Percentiles rank a stretch among this genome's conserved stretches.
Evolutionary conservation across 2,113 vertebrate species (phyloP).

Genomic region (Leuciscus idus): DNA sequence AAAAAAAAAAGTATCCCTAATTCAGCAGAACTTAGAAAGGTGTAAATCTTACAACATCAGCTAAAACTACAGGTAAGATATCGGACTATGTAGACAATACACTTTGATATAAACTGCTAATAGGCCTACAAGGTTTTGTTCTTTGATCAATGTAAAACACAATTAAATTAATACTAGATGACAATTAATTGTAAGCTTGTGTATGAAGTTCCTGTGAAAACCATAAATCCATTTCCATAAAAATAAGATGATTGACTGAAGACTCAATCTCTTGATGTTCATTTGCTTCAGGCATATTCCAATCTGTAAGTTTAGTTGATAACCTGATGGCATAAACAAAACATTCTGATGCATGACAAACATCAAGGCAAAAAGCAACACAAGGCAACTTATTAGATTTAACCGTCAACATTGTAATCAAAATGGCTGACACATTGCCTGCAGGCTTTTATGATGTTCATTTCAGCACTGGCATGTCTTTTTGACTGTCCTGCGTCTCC

Average conservation of each 20-base stretch:
- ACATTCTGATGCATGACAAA: conserved; percentile 32
- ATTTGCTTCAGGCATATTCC: conserved; percentile 38
- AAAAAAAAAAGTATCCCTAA: too few species aligned
- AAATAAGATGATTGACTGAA: conserved; percentile 10
- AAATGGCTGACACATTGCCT: conserved; percentile 44
- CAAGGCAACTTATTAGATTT: conserved; percentile 38
- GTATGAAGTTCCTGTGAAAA: background rate
- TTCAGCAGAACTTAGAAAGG: too few species aligned
- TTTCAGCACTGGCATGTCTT: conserved; percentile 38
- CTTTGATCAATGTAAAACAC: background rate
- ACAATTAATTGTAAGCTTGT: background rate
- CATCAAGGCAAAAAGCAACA: conserved; percentile 26
- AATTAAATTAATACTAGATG: background rate
- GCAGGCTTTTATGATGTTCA: conserved; percentile 43
- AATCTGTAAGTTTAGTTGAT: conserved; percentile 32
- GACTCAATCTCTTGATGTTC: conserved; percentile 36
- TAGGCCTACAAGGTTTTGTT: background rate
- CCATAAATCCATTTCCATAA: background rate
- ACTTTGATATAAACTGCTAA: background rate
- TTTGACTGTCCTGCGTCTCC: conserved; percentile 35
- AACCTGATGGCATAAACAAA: conserved; percentile 19
- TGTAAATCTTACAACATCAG: background rate
- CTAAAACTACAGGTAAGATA: background rate
- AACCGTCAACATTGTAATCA: conserved; percentile 29
- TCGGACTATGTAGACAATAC: background rate